Evolutionary conservation across 1,140 invertebrate species (phyloP), one percentile per base, ranked within the genome.

Genomic region (Diachasmimorpha longicaudata): DNA sequence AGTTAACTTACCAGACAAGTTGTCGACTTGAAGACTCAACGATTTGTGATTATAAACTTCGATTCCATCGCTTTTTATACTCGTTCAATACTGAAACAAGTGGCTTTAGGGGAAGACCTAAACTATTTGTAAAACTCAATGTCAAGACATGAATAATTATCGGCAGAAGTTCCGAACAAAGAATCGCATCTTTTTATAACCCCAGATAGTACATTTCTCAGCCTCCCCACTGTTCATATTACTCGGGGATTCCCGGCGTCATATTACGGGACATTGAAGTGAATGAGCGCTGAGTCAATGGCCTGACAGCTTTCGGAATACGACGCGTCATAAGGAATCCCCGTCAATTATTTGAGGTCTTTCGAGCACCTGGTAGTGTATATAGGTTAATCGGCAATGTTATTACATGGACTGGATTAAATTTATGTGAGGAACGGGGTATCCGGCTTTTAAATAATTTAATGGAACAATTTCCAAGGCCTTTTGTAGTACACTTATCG

Each of bases 271-370:
- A 2, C n/a, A 52, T n/a, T 52, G 39, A 1, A 42, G 9, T 1
- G 39, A 3, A 11, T 1, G 2, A 4, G 39, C 39, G 13, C 6
- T 31, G 31, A 31, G 31, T 31, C 31, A 31, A 31, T 6, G 31
- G 31, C 31, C 31, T 31, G 31, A n/a, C 31, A 31, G 31, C 31
- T 31, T 31, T 31, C 31, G 0, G 39, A 42, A 42, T 42, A 6
- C 4, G 9, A 3, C 39, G 39, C 77, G 19, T 76, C 77, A 13
- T 44, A 2, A 11, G 36, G 63, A 70, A 11, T 77, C 72, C 16
- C 46, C 63, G 63, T 31, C 6, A 6, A 31, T 31, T 3, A 31
- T 2, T 31, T 31, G 2, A 31, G 31, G 6, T 31, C 31, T 31
- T 31, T 6, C 2, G 31, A 31, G 6, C 6, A 31, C 31, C 31